Conservation (phyloP, 2,888 invertebrate genomes). For the Branchellion lobata region DNA sequence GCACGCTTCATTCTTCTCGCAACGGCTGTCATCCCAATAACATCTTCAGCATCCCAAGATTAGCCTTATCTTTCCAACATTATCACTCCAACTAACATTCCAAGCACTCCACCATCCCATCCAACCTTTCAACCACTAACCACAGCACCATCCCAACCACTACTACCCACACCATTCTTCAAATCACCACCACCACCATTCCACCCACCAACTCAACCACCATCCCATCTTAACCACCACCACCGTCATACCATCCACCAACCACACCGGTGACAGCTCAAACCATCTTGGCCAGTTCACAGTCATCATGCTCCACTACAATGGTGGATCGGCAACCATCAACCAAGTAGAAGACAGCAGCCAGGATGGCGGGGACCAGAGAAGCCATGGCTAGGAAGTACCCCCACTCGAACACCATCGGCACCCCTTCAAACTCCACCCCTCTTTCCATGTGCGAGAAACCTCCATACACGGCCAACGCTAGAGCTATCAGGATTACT, state of each 20-base stretch:
- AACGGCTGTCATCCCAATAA: too few species aligned
- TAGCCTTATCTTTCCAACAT: too few species aligned
- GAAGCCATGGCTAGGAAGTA: conserved; percentile 46
- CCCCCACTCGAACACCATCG: conserved; percentile 43
- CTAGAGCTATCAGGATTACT: conserved; percentile 43
- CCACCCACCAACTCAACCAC: not conserved
- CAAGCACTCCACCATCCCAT: too few species aligned
- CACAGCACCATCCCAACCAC: too few species aligned
- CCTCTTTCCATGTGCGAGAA: conserved; percentile 35
- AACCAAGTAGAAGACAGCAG: conserved; percentile 44
- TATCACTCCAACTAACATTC: too few species aligned
- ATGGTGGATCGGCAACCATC: conserved; percentile 45
- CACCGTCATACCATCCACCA: not conserved
- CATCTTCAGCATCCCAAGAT: too few species aligned
- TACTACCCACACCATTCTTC: not conserved
- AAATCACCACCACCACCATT: not conserved
- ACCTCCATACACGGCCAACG: conserved; percentile 44
- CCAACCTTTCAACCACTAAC: too few species aligned
- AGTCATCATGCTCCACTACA: conserved; percentile 47
- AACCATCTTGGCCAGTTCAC: conserved; percentile 48
- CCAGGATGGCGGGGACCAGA: conserved; percentile 33
- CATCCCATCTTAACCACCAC: not conserved
- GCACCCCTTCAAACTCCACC: conserved; percentile 38
- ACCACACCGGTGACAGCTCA: not conserved
- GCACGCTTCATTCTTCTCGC: too few species aligned